Evolutionary conservation across 2,113 vertebrate genomes (phyloP), one percentile per base, ranked within the genome.

Genomic region (Capricornis sumatraensis): DNA sequence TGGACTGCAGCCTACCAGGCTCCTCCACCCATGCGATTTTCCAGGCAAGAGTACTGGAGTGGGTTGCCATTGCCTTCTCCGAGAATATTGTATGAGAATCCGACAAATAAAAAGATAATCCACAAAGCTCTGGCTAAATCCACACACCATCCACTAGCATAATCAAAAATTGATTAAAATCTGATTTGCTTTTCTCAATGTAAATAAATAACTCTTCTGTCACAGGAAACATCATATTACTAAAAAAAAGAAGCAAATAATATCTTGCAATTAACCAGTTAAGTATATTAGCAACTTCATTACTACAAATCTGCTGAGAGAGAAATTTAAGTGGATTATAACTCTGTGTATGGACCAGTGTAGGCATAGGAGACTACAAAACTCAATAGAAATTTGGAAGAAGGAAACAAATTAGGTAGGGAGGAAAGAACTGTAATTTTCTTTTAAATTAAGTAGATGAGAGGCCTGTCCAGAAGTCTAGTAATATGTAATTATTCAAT

Each of bases 351-450:
- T 30, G 82, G 30, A 78, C 28, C 52, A 71, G 5, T 74, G 40
- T 81, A 92, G 43, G 36, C 62, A 91, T 78, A 85, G 36, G 55
- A 96, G 76, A 95, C 50, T 50, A 25, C 4, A 96, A 55, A 95
- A 89, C n/a, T 91, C 84, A 64, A 58, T 5, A 97, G 94, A 93
- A 96, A 93, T 4, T 76, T 57, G 25, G 36, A 90, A 84, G 40
- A 96, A 6, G 86, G 74, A 95, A 97, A 96, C 52, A 88, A 97
- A 95, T 98, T 97, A 96, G 23, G 52, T 97, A 96, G 23, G 47
- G 21, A 82, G 92, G 33, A 97, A 88, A 94, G 17, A n/a, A 71
- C 64, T 85, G 13, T 30, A 96, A 97, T 95, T 97, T 95, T 95
- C 82, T 92, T 88, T 87, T 94, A 97, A 90, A 94, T 97, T 90